Evolutionary conservation across 1,140 invertebrate species (phyloP), one percentile per base, ranked within the genome.

Genomic region (Brachionus manjavacas): DNA sequence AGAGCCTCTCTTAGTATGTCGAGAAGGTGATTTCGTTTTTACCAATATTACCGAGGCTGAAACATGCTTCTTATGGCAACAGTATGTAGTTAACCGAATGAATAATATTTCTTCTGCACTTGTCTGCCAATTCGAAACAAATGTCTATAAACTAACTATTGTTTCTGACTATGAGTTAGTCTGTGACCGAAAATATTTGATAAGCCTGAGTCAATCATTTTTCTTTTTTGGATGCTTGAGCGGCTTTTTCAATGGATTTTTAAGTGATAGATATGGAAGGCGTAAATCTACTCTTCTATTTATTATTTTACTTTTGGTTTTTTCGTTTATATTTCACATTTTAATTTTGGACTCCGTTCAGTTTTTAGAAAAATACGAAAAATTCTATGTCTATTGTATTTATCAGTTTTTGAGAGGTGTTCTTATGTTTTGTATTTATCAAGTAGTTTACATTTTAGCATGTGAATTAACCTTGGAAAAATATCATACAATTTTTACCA

Each of bases 171-270:
- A 12, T 20, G 52, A 68, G 2, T 25, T 81, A 12, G 52, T 81
- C 11, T 81, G 79, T 68, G 79, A 81, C 14, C 28, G 60, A 64
- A 60, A 35, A 16, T 68, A 81, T 68, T 35, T 64, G 0, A 20
- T 46, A 6, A 25, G 49, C 35, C 28, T 81, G 9, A 43, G n/a
- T 12, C 79, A 81, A 16, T 64, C 79, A 14, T 64, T 64, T 64
- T 81, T 81, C 41, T 81, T 81, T 46, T 20, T 68, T 35, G 79
- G 79, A 43, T 43, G 79, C 28, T 64, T 81, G n/a, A 35, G 28
- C 20, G 79, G 35, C 31, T 31, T 68, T 60, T 81, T 81, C 12
- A 81, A 68, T 81, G 79, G 79, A 23, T 64, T 60, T 23, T 20
- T 81, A 9, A 81, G 79, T 60, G 79, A 81, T 68, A 9, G 23